Evolutionary conservation across 2,797 vertebrate species (phyloP), one percentile per base, ranked within the genome.

Genomic region (Gymnoscopelus microlampas): DNA sequence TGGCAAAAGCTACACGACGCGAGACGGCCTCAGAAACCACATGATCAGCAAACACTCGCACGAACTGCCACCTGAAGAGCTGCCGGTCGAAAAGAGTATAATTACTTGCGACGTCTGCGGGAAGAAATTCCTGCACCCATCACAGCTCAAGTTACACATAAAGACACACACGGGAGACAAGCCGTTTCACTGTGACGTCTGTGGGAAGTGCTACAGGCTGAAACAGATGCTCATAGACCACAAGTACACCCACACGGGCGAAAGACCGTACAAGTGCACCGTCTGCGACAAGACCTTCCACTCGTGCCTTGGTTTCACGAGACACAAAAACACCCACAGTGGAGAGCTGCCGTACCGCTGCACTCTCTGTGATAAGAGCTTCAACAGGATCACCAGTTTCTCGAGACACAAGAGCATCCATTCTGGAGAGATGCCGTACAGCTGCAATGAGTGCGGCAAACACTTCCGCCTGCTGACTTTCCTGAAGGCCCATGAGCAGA

Each of bases 391-490:
- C 63, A 55, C 78, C 35, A 83, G 79, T 70, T 82, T 80, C 77
- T 63, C 70, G 47, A 57, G 84, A 26, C 84, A 87, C 74, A 77
- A 81, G 75, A 77, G 83, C 74, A 72, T 86, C 80, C 86, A 86
- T 74, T 69, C 24, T 3, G 82, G 74, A 0, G 71, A 74, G 53
- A 75, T 47, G 0, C 83, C 85, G 0, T 60, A 77, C 77, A 74
- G 77, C 76, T 88, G 86, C 77, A 11, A 3, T 0, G 10, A 5
- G 65, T 85, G 85, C 0, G 80, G 85, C 0, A 89, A 86, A 7
- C 35, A 73, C 48, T 86, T 85, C 68, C 75, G 82, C n/a, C 79
- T 86, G 13, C 71, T 71, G 56, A 64, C 76, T 35, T 84, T 85
- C 60, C 77, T 87, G 2, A 83, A 86, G 26, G 80, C 77, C 64